phyloP scores from a whole-genome alignment of 2,797 vertebrate genomes.

The Coluber constrictor region DNA sequence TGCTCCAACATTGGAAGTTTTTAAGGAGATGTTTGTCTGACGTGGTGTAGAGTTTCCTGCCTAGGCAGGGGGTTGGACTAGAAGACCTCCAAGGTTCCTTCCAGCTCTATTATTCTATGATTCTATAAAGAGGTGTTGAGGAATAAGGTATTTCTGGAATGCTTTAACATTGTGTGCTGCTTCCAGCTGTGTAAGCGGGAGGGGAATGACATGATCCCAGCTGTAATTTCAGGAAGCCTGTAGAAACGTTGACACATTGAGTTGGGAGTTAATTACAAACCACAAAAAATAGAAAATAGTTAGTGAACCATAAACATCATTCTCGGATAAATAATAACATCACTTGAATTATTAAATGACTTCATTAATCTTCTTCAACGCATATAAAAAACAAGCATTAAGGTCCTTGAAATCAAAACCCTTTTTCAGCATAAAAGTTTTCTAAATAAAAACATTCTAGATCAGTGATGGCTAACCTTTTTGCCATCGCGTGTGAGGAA shows the following conservation, averaged over 20 bases:
- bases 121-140: background rate
- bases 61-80: too few relatives aligned
- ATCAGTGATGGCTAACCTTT: too few relatives aligned
- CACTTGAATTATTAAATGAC: background rate
- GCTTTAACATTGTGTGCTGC: slow-evolving; percentile 15
- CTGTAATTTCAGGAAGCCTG: slow-evolving; percentile 1
- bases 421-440: background rate
- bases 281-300: slow-evolving; percentile 12
- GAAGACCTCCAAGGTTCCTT: too few relatives aligned
- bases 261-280: slow-evolving; percentile 17
- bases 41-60: too few relatives aligned
- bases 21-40: too few relatives aligned
- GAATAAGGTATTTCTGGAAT: slow-evolving; percentile 4
- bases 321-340: slow-evolving; percentile 7
- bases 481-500: too few relatives aligned
- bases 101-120: too few relatives aligned
- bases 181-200: slow-evolving; percentile 27
- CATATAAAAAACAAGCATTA: background rate
- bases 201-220: slow-evolving; percentile 4
- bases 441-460: background rate
- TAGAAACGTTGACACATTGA: background rate
- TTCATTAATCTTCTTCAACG: slow-evolving; percentile 8
- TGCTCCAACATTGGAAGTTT: too few relatives aligned
- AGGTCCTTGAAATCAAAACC: background rate
- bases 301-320: background rate